phyloP scores from a whole-genome alignment of 1,140 invertebrate species.

The Hydropsyche tenuis region DNA sequence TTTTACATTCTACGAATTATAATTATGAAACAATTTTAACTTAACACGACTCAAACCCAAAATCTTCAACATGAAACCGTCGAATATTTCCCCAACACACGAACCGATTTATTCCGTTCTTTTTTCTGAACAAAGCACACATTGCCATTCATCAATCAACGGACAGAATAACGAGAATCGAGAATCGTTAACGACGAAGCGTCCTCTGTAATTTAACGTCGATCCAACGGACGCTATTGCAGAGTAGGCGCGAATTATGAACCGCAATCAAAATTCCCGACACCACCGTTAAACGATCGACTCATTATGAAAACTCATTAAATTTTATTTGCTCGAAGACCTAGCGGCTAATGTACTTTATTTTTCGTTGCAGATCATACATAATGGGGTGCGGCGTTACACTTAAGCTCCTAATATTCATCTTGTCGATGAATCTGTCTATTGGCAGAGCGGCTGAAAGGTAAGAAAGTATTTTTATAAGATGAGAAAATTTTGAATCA shows the following conservation, averaged over 20 bases:
- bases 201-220: neutral
- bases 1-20: no score
- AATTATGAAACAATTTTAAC: no score
- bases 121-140: no score
- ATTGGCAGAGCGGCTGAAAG: constrained; percentile 29
- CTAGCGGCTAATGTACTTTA: neutral
- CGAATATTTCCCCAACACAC: no score
- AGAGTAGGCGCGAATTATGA: neutral
- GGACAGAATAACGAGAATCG: neutral
- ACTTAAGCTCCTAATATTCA: constrained; percentile 18
- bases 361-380: neutral
- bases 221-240: neutral
- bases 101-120: no score
- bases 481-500: no score
- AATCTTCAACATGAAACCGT: no score
- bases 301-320: neutral
- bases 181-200: neutral
- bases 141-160: constrained; percentile 7
- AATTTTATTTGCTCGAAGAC: neutral
- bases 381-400: constrained; percentile 24
- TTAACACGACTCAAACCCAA: no score
- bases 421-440: constrained; percentile 13
- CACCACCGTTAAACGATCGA: constrained; percentile 16
- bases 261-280: neutral
- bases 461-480: constrained; percentile 5